Evolutionary conservation across 2,888 invertebrate species (phyloP).

Genomic region (Entomobrya proxima): DNA sequence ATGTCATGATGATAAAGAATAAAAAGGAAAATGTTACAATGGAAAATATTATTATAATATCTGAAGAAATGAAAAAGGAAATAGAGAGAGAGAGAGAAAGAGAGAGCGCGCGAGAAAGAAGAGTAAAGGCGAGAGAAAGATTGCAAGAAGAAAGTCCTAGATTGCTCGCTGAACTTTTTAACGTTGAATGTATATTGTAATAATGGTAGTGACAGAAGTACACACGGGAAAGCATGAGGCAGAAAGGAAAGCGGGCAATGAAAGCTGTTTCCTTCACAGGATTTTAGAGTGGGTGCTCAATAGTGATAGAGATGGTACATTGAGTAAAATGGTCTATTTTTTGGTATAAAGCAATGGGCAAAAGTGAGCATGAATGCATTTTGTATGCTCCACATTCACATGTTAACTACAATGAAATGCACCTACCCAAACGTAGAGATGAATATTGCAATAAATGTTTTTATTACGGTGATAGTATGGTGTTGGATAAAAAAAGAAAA

Average conservation of each 20-base stretch:
- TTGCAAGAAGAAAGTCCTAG: background rate
- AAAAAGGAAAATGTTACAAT: slow-evolving; percentile 59
- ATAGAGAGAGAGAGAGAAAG: slow-evolving; percentile 34
- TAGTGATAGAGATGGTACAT: background rate
- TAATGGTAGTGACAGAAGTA: background rate
- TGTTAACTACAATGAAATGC: background rate
- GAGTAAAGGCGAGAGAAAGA: background rate
- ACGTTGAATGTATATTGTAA: background rate
- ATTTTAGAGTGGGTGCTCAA: slow-evolving; percentile 3
- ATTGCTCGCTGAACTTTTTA: background rate
- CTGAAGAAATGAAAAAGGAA: slow-evolving; percentile 53
- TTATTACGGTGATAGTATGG: slow-evolving; percentile 50
- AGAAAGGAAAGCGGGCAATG: slow-evolving; percentile 54
- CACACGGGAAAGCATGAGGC: background rate
- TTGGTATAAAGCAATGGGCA: background rate
- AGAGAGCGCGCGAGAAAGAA: slow-evolving; percentile 18
- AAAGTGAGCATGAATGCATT: background rate
- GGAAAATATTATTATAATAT: slow-evolving; percentile 62
- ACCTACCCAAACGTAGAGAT: background rate
- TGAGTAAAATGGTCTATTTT: background rate
- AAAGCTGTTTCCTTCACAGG: slow-evolving; percentile 39
- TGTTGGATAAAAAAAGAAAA: slow-evolving; percentile 4
- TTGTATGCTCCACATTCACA: background rate
- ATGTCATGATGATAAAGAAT: slow-evolving; percentile 49
- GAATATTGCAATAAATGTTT: slow-evolving; percentile 24